Base-by-base conservation (phyloP, 2,888 invertebrate species). In the Phoronis australis region DNA sequence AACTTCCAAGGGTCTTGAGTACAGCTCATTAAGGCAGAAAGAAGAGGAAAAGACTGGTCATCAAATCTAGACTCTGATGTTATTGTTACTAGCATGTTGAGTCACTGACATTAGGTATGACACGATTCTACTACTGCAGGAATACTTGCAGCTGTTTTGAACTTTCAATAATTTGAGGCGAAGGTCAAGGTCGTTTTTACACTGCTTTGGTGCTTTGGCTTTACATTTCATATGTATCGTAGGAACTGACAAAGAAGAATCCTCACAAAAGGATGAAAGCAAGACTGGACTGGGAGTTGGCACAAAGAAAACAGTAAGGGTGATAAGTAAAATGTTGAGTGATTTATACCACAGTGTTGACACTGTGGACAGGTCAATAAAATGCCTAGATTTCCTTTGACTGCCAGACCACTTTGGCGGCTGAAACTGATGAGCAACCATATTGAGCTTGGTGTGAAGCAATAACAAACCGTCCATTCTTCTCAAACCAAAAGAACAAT, bases 201-300 rank as follows among this genome's bases (percentile, higher is more conserved):
- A 15, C 26, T 9, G 9, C n/a, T 24, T 24, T 24, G 26, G 9
- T 21, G 26, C 23, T 3, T 3, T 12, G n/a, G 20, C 2, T 15
- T 21, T 42, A 37, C 2, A 22, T n/a, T 38, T 43, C 25, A 78
- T 49, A 42, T 18, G 27, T 37, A 35, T 51, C 57, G 9, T 52
- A 87, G 87, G 83, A 85, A 50, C 65, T 83, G 25, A 88, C 88
- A 1, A 81, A 82, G 64, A 78, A 77, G 42, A 84, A 89, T 77
- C 82, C 82, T 37, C 95, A 96, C 78, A 86, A 87, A 64, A 80
- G 87, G 53, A 87, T 88, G 67, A 76, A 95, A 54, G 89, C 91
- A 23, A 83, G 92, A 54, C 79, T 96, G 27, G 91, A 94, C 71
- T 93, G 91, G 87, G 96, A 96, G 75, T 78, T 94, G 45, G 85